Evolutionary conservation across 2,113 vertebrate species (phyloP).

Genomic region (Triplophysa dalaica): DNA sequence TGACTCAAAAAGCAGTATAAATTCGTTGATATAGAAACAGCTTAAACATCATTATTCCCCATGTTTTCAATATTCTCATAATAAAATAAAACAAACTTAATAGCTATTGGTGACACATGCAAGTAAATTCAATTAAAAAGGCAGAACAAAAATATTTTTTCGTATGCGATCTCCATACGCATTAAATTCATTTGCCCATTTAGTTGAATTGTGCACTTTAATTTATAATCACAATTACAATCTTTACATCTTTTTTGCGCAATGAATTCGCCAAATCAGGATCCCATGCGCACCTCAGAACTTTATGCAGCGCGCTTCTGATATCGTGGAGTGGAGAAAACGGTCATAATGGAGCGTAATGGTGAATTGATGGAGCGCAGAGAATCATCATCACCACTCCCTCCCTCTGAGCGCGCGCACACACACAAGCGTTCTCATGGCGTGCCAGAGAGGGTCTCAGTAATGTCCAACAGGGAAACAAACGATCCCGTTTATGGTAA

Average conservation of each 20-base stretch:
- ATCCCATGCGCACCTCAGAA: background rate
- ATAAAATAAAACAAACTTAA: too few relatives aligned
- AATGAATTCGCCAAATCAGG: background rate
- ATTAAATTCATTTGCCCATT: background rate
- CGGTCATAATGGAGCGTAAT: slow-evolving; percentile 27
- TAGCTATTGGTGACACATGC: too few relatives aligned
- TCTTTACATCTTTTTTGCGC: background rate
- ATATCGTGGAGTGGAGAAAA: background rate
- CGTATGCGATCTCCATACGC: too few relatives aligned
- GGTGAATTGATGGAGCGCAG: slow-evolving; percentile 42
- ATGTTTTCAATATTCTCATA: too few relatives aligned
- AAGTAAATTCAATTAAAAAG: too few relatives aligned
- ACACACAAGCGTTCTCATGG: slow-evolving; percentile 51
- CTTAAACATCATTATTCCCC: too few relatives aligned
- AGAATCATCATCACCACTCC: slow-evolving; percentile 41
- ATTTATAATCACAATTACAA: background rate
- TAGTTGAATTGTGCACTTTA: background rate
- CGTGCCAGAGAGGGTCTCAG: slow-evolving; percentile 71
- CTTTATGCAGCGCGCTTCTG: background rate
- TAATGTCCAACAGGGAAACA: slow-evolving; percentile 85
- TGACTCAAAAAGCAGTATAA: too few relatives aligned
- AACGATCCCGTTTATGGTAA: slow-evolving; percentile 95
- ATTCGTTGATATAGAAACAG: too few relatives aligned
- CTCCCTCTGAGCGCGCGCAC: slow-evolving; percentile 42
- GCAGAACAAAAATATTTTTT: too few relatives aligned